Percentiles rank a stretch among this genome's conserved stretches.
These are phyloP conservation scores for Centruroides sculpturatus DNA, from an alignment of 1,140 invertebrate genomes.

Conservation along the genomic window DNA sequence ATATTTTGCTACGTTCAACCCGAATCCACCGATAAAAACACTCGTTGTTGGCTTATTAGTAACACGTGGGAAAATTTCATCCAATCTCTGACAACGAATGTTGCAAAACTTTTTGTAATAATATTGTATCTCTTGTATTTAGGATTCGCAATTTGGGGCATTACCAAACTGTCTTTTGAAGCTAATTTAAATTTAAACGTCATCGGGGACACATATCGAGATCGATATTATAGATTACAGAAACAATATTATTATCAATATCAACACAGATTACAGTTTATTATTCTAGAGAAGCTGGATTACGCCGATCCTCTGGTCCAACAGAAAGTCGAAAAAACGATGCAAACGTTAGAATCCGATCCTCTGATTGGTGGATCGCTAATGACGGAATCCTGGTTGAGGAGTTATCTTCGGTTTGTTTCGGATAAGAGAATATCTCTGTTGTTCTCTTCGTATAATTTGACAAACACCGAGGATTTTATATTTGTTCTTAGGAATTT, in stretches of 20 bases:
- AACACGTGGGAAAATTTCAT: no score
- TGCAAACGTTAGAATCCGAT: slow-evolving; percentile 62
- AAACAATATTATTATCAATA: slow-evolving; percentile 78
- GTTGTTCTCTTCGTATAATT: slow-evolving; percentile 43
- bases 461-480: slow-evolving; percentile 58
- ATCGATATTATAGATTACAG: slow-evolving; percentile 75
- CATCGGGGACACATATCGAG: slow-evolving; percentile 66
- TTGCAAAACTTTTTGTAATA: no score
- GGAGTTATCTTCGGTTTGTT: slow-evolving; percentile 63
- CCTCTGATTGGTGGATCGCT: slow-evolving; percentile 52
- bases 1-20: no score
- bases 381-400: slow-evolving; percentile 81
- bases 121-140: no score
- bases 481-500: slow-evolving; percentile 43
- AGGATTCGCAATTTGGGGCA: no score
- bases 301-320: slow-evolving; percentile 69
- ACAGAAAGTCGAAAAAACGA: slow-evolving; percentile 58
- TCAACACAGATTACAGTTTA: slow-evolving; percentile 52
- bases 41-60: no score
- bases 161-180: no score
- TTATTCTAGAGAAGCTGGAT: slow-evolving; percentile 64
- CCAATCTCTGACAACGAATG: no score
- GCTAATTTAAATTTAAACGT: slow-evolving; percentile 24
- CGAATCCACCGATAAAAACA: no score
- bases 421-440: slow-evolving; percentile 51